phyloP scores from a whole-genome alignment of 2,113 vertebrate genomes.

The Quiscalus mexicanus region DNA sequence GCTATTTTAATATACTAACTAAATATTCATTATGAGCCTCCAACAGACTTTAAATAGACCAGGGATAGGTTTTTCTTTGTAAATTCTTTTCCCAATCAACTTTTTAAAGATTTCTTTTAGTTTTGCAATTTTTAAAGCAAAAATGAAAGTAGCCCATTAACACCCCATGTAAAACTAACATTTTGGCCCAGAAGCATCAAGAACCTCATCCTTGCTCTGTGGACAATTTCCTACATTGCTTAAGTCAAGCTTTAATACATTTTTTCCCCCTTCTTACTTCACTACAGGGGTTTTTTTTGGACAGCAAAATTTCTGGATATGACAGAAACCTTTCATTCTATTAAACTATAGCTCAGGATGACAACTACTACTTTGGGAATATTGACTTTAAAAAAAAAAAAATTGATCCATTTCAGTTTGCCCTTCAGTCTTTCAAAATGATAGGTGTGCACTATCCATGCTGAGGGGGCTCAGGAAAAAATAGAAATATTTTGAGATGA shows the following conservation, averaged over 20 bases:
- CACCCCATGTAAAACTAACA: not conserved
- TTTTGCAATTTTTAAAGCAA: not conserved
- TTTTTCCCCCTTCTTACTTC: not conserved
- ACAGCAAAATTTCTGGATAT: not conserved
- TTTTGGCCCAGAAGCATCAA: not conserved
- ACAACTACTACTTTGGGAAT: not conserved
- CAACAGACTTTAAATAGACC: not conserved
- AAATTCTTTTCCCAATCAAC: not conserved
- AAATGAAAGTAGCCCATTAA: not conserved
- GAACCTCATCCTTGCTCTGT: not conserved
- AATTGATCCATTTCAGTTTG: not conserved
- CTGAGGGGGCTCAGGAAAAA: not conserved
- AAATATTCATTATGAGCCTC: not conserved
- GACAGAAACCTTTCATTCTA: not conserved
- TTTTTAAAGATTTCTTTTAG: not conserved
- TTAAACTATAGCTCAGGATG: not conserved
- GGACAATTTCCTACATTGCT: not conserved
- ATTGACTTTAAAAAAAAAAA: not conserved
- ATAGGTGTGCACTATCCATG: not conserved
- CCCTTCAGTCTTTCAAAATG: not conserved
- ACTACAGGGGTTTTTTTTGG: not conserved
- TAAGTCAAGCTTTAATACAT: fast-evolving
- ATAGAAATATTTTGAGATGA: not conserved
- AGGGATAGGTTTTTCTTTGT: not conserved
- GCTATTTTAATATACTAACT: not conserved